Percentiles rank a stretch among this genome's conserved stretches.
These are phyloP conservation scores for Hyalella azteca DNA, from an alignment of 2,888 invertebrate genomes.

Conservation along the genomic window DNA sequence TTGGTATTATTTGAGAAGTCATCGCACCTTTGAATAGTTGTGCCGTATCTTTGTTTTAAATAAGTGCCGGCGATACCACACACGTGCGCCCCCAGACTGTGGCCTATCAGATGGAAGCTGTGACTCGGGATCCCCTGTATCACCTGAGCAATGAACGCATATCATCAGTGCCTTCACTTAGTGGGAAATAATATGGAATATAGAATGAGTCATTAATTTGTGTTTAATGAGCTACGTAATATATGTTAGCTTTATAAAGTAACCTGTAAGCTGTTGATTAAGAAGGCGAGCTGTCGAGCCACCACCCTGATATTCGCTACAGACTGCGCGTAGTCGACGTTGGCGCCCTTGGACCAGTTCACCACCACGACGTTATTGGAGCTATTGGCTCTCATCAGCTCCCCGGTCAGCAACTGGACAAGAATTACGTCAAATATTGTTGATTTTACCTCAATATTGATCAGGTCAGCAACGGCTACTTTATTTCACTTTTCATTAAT, in stretches of 20 bases:
- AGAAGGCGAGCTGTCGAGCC: constrained; percentile 80
- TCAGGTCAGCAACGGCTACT: no score
- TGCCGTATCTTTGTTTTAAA: constrained; percentile 65
- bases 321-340: constrained; percentile 88
- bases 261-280: constrained; percentile 64
- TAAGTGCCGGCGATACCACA: constrained; percentile 83
- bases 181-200: no score
- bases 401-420: constrained; percentile 73
- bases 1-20: no score
- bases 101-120: constrained; percentile 80
- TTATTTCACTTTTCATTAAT: no score
- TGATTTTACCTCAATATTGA: no score
- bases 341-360: constrained; percentile 84
- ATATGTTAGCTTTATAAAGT: no score
- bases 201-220: no score
- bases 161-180: no score
- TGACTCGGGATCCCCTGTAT: not conserved
- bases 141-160: no score
- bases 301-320: constrained; percentile 88
- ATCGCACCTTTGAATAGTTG: not conserved
- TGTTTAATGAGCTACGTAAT: no score
- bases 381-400: constrained; percentile 73
- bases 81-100: constrained; percentile 80
- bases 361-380: constrained; percentile 76
- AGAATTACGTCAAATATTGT: no score